Evolutionary conservation across 2,797 vertebrate species (phyloP).

Genomic region (Liparis tanakae): DNA sequence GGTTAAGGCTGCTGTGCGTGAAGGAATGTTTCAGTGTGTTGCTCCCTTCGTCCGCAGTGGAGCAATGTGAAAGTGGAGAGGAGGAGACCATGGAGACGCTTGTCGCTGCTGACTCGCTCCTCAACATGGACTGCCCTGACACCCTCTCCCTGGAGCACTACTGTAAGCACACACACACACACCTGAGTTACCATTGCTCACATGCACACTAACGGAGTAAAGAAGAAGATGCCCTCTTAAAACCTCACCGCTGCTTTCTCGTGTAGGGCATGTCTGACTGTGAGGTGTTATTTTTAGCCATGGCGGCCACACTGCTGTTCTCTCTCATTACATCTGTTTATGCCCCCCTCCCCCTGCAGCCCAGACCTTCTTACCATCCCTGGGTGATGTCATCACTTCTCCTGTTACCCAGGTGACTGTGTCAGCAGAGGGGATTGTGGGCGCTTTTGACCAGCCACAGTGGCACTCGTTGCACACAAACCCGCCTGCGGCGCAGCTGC

Average conservation of each 20-base stretch:
- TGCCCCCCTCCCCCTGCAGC: constrained; percentile 76
- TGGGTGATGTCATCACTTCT: constrained; percentile 87
- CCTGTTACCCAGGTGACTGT: constrained; percentile 91
- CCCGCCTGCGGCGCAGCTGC: constrained; percentile 82
- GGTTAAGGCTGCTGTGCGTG: neutral
- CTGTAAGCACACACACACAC: constrained; percentile 77
- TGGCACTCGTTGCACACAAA: constrained; percentile 79
- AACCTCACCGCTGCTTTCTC: constrained; percentile 25
- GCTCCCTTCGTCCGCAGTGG: constrained; percentile 81
- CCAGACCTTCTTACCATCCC: constrained; percentile 87
- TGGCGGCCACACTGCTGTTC: constrained; percentile 34
- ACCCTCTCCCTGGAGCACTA: constrained; percentile 87
- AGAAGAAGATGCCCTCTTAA: constrained; percentile 15
- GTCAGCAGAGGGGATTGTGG: constrained; percentile 89
- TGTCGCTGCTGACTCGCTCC: constrained; percentile 92
- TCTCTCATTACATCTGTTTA: constrained; percentile 65
- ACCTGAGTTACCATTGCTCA: neutral
- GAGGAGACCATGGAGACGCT: constrained; percentile 94
- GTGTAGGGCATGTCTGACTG: constrained; percentile 42
- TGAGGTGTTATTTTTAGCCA: constrained; percentile 58
- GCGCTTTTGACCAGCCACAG: constrained; percentile 87
- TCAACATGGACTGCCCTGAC: constrained; percentile 92
- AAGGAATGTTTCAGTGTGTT: constrained; percentile 4
- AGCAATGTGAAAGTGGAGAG: constrained; percentile 90
- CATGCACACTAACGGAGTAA: constrained; percentile 5